Evolutionary conservation across 2,797 vertebrate species (phyloP).

Genomic region (Spinus pinus): DNA sequence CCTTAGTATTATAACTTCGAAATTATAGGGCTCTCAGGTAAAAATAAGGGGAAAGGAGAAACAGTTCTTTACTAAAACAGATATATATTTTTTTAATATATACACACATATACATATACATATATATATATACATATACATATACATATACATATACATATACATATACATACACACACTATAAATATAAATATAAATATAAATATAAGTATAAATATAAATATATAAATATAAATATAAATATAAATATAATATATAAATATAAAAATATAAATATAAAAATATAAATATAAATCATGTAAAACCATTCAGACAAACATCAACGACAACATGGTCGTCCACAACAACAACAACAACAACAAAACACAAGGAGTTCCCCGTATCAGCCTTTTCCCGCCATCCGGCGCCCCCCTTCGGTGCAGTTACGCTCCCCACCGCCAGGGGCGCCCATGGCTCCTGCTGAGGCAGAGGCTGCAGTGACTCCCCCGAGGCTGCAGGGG

Average conservation of each 20-base stretch:
- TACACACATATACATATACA: background rate
- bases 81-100: background rate
- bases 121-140: background rate
- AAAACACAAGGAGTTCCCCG: background rate
- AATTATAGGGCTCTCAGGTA: background rate
- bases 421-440: too few relatives aligned
- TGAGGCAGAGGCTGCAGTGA: background rate
- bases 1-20: background rate
- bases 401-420: background rate
- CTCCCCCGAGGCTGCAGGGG: background rate
- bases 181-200: too few relatives aligned
- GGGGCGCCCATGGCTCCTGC: background rate
- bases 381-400: background rate
- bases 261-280: too few relatives aligned
- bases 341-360: background rate
- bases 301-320: background rate
- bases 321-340: background rate
- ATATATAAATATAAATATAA: too few relatives aligned
- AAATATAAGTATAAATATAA: background rate
- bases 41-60: background rate
- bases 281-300: too few relatives aligned
- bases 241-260: too few relatives aligned
- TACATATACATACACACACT: too few relatives aligned
- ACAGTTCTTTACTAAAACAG: background rate
- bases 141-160: too few relatives aligned